phyloP scores from a whole-genome alignment of 1,140 invertebrate species.

The Thaumetopoea pityocampa region DNA sequence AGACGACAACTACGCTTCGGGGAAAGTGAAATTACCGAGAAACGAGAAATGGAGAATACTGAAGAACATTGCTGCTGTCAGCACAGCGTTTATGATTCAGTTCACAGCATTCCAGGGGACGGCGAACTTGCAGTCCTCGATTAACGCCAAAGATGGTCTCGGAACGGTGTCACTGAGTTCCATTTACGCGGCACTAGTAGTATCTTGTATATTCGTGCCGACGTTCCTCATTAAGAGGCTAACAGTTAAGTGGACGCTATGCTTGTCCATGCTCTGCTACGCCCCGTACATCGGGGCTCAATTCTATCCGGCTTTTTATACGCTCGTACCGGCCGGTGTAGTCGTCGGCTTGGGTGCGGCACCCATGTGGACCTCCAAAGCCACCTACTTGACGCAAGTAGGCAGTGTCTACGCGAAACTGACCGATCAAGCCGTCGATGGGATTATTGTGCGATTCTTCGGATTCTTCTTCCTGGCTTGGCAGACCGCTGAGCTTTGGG shows the following conservation, averaged over 20 bases:
- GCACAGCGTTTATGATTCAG: constrained; percentile 92
- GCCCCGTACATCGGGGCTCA: constrained; percentile 95
- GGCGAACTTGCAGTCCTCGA: constrained; percentile 92
- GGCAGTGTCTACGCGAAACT: constrained; percentile 92
- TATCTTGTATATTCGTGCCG: constrained; percentile 95
- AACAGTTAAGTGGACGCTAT: constrained; percentile 96
- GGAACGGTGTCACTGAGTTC: constrained; percentile 90
- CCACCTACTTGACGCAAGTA: constrained; percentile 95
- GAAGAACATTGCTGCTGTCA: constrained; percentile 91
- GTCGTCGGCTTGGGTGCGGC: constrained; percentile 93
- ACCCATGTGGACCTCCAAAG: constrained; percentile 97
- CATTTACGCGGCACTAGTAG: constrained; percentile 91
- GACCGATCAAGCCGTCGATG: constrained; percentile 90
- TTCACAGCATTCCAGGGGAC: constrained; percentile 95
- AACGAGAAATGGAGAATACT: constrained; percentile 91
- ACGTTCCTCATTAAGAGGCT: constrained; percentile 91
- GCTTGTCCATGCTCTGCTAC: constrained; percentile 93
- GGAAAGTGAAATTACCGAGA: constrained; percentile 85
- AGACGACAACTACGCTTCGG: constrained; percentile 79
- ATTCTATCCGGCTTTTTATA: constrained; percentile 93
- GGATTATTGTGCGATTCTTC: constrained; percentile 96
- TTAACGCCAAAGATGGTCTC: constrained; percentile 88
- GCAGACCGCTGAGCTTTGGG: constrained; percentile 96
- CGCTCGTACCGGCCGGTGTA: constrained; percentile 93
- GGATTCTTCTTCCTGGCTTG: constrained; percentile 98